A percentile compares a stretch with the other conserved stretches of the same genome.
Evolutionary conservation across 2,888 invertebrate species (phyloP).

Genomic region (Pachliopta kotzebuea): DNA sequence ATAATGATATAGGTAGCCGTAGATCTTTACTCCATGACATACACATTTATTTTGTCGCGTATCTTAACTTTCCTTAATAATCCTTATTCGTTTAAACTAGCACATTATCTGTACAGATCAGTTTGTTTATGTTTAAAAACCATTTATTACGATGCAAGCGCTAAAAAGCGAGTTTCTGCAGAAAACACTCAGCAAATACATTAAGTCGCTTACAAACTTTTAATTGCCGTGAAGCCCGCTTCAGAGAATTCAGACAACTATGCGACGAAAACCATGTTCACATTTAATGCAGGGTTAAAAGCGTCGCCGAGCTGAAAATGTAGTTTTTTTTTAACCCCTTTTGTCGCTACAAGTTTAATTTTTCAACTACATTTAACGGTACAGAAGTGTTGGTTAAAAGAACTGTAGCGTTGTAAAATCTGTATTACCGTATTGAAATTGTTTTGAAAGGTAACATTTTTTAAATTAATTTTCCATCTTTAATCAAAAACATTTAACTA

Average conservation of each 20-base stretch:
- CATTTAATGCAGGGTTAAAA: conserved; percentile 16
- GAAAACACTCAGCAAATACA: conserved; percentile 6
- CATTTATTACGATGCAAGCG: not conserved
- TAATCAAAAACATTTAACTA: too few species aligned
- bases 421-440: too few species aligned
- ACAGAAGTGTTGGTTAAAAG: not conserved
- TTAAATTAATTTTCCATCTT: too few species aligned
- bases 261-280: conserved; percentile 14
- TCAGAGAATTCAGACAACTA: conserved; percentile 9
- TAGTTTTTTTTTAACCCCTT: not conserved
- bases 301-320: not conserved
- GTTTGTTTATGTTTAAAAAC: not conserved
- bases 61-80: too few species aligned
- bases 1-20: too few species aligned
- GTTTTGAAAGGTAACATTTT: too few species aligned
- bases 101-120: too few species aligned
- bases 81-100: too few species aligned
- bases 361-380: not conserved
- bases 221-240: conserved; percentile 17
- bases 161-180: not conserved
- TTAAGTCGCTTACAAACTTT: conserved; percentile 16
- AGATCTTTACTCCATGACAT: too few species aligned
- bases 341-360: not conserved
- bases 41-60: too few species aligned
- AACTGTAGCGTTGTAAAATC: too few species aligned